phyloP scores from a whole-genome alignment of 2,888 invertebrate species.

The Gymnocheta viridis region DNA sequence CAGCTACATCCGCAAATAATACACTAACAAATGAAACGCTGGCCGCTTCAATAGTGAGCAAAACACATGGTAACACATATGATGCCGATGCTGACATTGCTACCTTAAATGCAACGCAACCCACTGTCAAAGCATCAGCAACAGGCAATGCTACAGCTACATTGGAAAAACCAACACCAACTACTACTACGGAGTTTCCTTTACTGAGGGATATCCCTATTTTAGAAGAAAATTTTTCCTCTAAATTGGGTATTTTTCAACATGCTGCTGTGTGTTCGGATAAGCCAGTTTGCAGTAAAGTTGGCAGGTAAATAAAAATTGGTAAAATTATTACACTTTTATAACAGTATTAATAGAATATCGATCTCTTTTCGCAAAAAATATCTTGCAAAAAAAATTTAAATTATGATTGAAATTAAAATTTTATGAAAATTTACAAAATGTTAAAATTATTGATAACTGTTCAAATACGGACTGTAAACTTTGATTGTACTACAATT shows the following conservation, averaged over 20 bases:
- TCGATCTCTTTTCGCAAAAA: too few relatives aligned
- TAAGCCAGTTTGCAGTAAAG: slow-evolving; percentile 87
- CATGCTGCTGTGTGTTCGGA: slow-evolving; percentile 91
- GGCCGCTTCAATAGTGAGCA: slow-evolving; percentile 55
- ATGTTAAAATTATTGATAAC: too few relatives aligned
- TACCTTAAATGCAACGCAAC: slow-evolving; percentile 32
- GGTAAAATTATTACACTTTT: background rate
- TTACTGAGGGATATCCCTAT: slow-evolving; percentile 67
- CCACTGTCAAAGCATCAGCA: slow-evolving; percentile 37
- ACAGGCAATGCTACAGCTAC: slow-evolving; percentile 7
- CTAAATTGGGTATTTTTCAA: slow-evolving; percentile 76
- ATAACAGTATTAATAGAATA: too few relatives aligned
- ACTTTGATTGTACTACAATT: too few relatives aligned
- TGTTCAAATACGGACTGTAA: too few relatives aligned
- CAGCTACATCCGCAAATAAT: slow-evolving; percentile 58
- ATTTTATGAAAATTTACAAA: too few relatives aligned
- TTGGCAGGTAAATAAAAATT: slow-evolving; percentile 87
- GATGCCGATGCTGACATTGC: slow-evolving; percentile 24
- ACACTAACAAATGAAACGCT: slow-evolving; percentile 59
- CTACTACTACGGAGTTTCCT: slow-evolving; percentile 15
- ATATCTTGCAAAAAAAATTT: too few relatives aligned
- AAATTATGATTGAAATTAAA: too few relatives aligned
- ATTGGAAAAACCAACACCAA: slow-evolving; percentile 11
- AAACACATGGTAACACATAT: slow-evolving; percentile 1
- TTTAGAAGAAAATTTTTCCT: slow-evolving; percentile 71